phyloP scores from a whole-genome alignment of 2,888 invertebrate species.

The Drosophila siamana region DNA sequence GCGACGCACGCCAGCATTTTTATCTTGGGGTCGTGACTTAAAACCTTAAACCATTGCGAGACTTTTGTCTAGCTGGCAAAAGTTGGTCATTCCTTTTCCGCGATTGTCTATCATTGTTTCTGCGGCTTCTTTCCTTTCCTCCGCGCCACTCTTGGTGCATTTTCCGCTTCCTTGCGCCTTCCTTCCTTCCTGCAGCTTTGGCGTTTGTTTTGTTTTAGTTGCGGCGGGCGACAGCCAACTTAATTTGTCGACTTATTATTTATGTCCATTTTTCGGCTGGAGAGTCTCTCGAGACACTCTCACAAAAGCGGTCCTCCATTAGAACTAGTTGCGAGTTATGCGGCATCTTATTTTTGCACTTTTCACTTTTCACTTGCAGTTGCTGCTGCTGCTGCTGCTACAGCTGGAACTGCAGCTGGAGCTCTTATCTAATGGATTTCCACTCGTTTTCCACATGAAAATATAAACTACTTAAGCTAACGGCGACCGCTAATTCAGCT shows the following conservation, averaged over 20 bases:
- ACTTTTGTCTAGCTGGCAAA: constrained; percentile 43
- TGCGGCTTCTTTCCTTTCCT: constrained; percentile 32
- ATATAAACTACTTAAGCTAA: constrained; percentile 38
- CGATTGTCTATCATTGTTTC: constrained; percentile 52
- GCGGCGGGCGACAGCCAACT: constrained; percentile 50
- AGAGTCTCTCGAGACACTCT: constrained; percentile 23
- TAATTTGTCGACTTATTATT: constrained; percentile 75
- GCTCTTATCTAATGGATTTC: constrained; percentile 21
- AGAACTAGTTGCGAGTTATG: constrained; percentile 12
- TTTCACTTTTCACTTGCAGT: too few relatives aligned
- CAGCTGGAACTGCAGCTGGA: background rate
- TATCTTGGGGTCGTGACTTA: constrained; percentile 16
- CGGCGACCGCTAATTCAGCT: constrained; percentile 61
- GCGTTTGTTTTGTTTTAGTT: constrained; percentile 42
- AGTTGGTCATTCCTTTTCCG: constrained; percentile 36
- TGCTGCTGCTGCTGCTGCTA: constrained; percentile 8
- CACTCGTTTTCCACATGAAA: constrained; percentile 3
- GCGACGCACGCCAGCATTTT: constrained; percentile 43
- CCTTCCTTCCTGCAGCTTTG: constrained; percentile 13
- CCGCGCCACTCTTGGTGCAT: constrained; percentile 28
- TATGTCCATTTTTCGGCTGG: constrained; percentile 38
- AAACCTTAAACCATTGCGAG: constrained; percentile 44
- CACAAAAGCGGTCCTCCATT: constrained; percentile 23
- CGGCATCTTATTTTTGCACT: background rate
- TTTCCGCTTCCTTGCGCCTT: constrained; percentile 40